Base-by-base conservation (phyloP, 2,113 vertebrate species). In the Clarias batrachus region DNA sequence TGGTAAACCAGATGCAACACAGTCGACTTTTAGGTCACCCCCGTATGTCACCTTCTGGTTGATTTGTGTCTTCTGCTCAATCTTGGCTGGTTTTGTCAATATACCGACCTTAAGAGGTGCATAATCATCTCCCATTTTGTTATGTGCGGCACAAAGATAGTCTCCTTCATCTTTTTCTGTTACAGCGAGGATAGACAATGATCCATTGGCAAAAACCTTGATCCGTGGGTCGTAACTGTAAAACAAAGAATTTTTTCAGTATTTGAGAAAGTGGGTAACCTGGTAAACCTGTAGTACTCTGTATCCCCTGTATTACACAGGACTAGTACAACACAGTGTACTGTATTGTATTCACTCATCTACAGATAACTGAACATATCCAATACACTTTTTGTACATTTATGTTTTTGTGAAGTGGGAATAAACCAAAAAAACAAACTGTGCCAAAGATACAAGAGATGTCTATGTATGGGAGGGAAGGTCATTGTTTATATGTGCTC, bases 81-180 rank as follows among this genome's bases (percentile, higher is more conserved):
- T 99, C 93, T 96, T 97, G 60, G 97, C 97, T 0, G 98, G 94
- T 63, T 91, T 94, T 91, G 96, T 97, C 92, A 96, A 91, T 57
- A 99, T 96, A 0, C 94, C 93, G 27, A 97, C 97, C 82, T 92
- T 93, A 13, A 98, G 94, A 3, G 93, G 89, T 10, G 96, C 89
- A 0, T 95, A 96, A 90, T 98, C 97, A 27, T 98, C 96, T 0
- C 97, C 97, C 0, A 96, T 93, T 88, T 96, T 95, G 90, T 98
- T 98, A 3, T 97, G 94, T 2, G 97, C 97, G 62, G 97, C 93
- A 25, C 98, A 99, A 54, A 99, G 85, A 90, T 98, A 99, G 65
- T 98, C 96, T 0, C 98, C 98, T 0, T 95, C 91, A 77, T 99
- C 98, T 87, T 94, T 93, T 41, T 97, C 95, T 0, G 96, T 98